A percentile compares a stretch with the other conserved stretches of the same genome.
Conservation (phyloP, 2,113 vertebrate species). For the Mastomys coucha region DNA sequence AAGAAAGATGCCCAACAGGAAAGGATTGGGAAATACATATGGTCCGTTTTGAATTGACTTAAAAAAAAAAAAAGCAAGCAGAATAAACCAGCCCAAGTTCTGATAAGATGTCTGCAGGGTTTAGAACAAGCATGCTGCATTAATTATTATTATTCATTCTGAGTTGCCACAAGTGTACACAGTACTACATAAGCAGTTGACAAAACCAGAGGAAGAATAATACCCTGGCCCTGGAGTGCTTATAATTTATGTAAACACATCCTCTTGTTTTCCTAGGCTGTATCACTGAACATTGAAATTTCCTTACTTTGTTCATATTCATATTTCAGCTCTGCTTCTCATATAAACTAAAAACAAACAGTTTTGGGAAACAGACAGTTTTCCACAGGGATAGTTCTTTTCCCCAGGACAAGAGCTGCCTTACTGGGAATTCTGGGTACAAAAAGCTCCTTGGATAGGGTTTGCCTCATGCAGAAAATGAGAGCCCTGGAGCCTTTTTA, state of each 20-base stretch:
- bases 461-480: background rate
- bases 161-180: slow-evolving; percentile 67
- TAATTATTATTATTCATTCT: slow-evolving; percentile 71
- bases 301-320: slow-evolving; percentile 59
- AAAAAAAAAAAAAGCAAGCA: background rate
- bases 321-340: slow-evolving; percentile 60
- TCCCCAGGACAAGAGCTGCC: background rate
- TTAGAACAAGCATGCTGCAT: slow-evolving; percentile 4
- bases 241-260: slow-evolving; percentile 80
- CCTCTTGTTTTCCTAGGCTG: slow-evolving; percentile 66
- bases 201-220: slow-evolving; percentile 74
- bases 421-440: slow-evolving; percentile 34
- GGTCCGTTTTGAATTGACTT: accelerated
- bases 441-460: background rate
- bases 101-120: background rate
- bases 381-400: slow-evolving; percentile 22
- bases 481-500: background rate
- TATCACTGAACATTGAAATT: slow-evolving; percentile 67
- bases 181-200: slow-evolving; percentile 64
- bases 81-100: background rate
- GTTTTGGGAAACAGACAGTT: slow-evolving; percentile 68
- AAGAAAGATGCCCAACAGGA: slow-evolving; percentile 49
- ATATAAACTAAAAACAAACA: slow-evolving; percentile 64
- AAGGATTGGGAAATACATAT: background rate
- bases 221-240: slow-evolving; percentile 66